A percentile compares a stretch with the other conserved stretches of the same genome.
These are phyloP conservation scores for Naja naja DNA, from an alignment of 2,113 vertebrate species.

Conservation along the genomic window DNA sequence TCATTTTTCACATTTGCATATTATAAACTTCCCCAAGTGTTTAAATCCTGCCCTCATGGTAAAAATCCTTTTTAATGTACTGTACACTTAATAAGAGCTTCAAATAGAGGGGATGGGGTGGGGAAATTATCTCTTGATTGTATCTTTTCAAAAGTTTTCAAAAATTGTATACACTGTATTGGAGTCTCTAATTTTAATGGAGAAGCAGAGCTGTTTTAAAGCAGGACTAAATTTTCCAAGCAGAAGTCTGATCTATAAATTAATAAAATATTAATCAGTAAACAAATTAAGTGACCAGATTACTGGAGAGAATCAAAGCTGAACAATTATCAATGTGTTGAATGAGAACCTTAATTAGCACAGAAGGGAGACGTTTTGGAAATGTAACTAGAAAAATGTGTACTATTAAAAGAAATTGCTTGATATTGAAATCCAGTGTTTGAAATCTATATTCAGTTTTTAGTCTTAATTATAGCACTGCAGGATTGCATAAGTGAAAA, in stretches of 20 bases:
- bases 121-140: not conserved
- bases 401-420: not conserved
- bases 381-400: not conserved
- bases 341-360: not conserved
- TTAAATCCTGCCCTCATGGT: not conserved
- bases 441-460: not conserved
- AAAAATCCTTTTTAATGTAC: not conserved
- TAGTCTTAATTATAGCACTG: not conserved
- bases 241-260: not conserved
- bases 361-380: not conserved
- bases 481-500: not conserved
- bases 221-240: not conserved
- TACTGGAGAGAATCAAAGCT: not conserved
- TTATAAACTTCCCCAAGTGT: not conserved
- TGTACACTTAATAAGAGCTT: not conserved
- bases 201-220: not conserved
- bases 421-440: not conserved
- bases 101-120: not conserved
- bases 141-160: not conserved
- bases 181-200: not conserved
- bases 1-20: not conserved
- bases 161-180: not conserved
- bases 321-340: not conserved
- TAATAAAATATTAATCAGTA: not conserved
- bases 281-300: not conserved